Conservation (phyloP, 2,888 invertebrate species). For the Synergus itoensis region DNA sequence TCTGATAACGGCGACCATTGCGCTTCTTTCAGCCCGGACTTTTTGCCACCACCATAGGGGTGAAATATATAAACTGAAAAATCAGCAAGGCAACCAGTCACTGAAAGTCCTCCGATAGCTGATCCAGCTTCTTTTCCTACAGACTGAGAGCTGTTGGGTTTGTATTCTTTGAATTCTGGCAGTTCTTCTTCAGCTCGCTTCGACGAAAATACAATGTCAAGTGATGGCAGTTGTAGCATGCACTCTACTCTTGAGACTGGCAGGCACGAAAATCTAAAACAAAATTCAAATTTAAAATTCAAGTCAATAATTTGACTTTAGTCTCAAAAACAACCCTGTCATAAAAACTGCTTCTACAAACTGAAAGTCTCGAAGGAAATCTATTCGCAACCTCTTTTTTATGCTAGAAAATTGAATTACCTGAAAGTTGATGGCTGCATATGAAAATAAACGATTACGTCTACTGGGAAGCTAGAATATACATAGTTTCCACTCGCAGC, state of each 20-base stretch:
- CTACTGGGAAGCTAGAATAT: slow-evolving; percentile 97
- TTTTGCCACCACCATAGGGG: slow-evolving; percentile 96
- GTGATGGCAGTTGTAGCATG: slow-evolving; percentile 95
- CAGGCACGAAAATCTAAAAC: slow-evolving; percentile 91
- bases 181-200: slow-evolving; percentile 90
- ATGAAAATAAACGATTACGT: slow-evolving; percentile 98
- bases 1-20: slow-evolving; percentile 93
- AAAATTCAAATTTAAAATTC: background rate
- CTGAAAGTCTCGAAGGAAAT: no score
- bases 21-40: slow-evolving; percentile 87
- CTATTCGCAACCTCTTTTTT: no score
- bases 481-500: slow-evolving; percentile 81
- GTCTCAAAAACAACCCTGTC: no score
- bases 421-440: slow-evolving; percentile 97
- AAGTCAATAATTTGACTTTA: no score
- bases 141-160: slow-evolving; percentile 75
- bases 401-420: slow-evolving; percentile 52
- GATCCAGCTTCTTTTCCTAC: slow-evolving; percentile 78
- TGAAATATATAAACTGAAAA: slow-evolving; percentile 99
- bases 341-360: no score
- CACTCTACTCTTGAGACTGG: slow-evolving; percentile 98
- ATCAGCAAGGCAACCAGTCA: slow-evolving; percentile 97
- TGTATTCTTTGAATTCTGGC: slow-evolving; percentile 72
- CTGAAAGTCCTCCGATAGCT: slow-evolving; percentile 92
- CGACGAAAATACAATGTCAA: slow-evolving; percentile 98